A percentile compares a stretch with the other conserved stretches of the same genome.
These are phyloP conservation scores for Julus scandinavius DNA, from an alignment of 2,888 invertebrate species.

Conservation along the genomic window DNA sequence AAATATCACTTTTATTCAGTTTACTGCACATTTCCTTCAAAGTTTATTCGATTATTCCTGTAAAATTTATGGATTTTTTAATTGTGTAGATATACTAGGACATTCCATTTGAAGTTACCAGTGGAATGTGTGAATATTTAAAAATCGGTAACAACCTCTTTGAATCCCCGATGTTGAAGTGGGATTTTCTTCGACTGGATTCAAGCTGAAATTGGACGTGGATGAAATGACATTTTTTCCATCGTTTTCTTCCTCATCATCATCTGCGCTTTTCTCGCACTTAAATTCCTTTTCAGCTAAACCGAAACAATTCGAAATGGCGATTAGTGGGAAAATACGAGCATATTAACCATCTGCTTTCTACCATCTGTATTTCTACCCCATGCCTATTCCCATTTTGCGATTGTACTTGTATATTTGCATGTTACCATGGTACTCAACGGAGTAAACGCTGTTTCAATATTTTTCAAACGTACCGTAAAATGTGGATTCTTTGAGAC, in stretches of 20 bases:
- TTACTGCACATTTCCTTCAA: too few relatives aligned
- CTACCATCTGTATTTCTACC: not conserved
- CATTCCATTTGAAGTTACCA: too few relatives aligned
- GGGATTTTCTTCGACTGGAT: not conserved
- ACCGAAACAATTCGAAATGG: not conserved
- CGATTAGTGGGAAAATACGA: not conserved
- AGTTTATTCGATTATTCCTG: too few relatives aligned
- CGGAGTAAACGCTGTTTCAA: too few relatives aligned
- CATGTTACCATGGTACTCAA: too few relatives aligned
- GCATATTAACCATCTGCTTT: not conserved
- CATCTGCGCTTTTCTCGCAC: conserved; percentile 29
- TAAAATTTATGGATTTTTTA: too few relatives aligned
- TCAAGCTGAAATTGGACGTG: conserved; percentile 19
- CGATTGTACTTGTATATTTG: too few relatives aligned
- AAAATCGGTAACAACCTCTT: not conserved
- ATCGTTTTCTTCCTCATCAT: conserved; percentile 9
- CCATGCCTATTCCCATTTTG: too few relatives aligned
- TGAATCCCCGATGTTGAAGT: conserved; percentile 1
- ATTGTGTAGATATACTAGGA: too few relatives aligned
- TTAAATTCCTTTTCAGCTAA: conserved; percentile 24
- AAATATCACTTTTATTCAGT: too few relatives aligned
- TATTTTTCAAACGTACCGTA: too few relatives aligned
- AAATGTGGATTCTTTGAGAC: too few relatives aligned
- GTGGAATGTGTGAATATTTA: not conserved
- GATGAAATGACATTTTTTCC: conserved; percentile 24